Percentiles rank a stretch among this genome's conserved stretches.
phyloP scores from a whole-genome alignment of 37 sponge, comb jelly and placozoan species.

The Amphimedon queenslandica region DNA sequence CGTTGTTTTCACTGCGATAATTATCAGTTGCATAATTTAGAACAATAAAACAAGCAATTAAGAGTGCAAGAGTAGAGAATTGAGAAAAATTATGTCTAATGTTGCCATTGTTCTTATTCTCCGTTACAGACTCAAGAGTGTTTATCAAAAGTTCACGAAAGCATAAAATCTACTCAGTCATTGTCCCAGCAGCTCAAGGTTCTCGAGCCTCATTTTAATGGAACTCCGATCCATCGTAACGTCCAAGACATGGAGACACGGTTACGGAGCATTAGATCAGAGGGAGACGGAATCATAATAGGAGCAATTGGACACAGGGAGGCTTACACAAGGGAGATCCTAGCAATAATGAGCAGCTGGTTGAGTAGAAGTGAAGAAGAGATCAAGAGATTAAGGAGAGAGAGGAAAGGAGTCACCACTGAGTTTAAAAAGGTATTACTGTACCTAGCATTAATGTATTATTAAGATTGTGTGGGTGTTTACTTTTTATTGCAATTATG shows the following conservation, averaged over 20 bases:
- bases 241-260: constrained; percentile 5
- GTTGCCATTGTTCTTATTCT: too few relatives aligned
- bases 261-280: constrained; percentile 5
- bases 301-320: not conserved
- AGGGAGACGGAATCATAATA: not conserved
- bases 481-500: too few relatives aligned
- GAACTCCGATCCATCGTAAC: constrained; percentile 17
- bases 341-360: not conserved
- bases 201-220: constrained; percentile 59
- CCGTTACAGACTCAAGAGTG: constrained; percentile 16
- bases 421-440: too few relatives aligned
- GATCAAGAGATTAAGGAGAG: not conserved
- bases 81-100: too few relatives aligned
- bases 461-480: too few relatives aligned
- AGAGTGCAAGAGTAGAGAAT: too few relatives aligned
- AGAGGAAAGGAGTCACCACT: too few relatives aligned
- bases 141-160: constrained; percentile 19
- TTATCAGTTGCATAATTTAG: too few relatives aligned
- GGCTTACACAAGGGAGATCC: not conserved
- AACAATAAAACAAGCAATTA: too few relatives aligned
- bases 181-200: constrained; percentile 58
- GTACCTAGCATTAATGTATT: too few relatives aligned
- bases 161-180: constrained; percentile 21
- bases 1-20: too few relatives aligned
- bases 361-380: not conserved